Evolutionary conservation across 2,888 invertebrate species (phyloP).

Genomic region (Aradus depressus): DNA sequence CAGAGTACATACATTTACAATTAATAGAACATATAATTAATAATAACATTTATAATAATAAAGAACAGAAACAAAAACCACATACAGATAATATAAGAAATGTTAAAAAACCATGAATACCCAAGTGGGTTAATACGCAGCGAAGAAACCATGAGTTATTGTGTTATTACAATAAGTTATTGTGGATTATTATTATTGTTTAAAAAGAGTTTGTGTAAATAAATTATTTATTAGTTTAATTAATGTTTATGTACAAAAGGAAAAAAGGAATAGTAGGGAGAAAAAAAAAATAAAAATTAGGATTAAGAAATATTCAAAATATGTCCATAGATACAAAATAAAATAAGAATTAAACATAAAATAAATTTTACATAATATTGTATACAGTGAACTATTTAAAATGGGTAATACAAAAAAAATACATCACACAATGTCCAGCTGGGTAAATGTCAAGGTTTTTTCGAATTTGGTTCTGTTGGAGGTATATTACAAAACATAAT

Average conservation of each 20-base stretch:
- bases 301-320: conserved; percentile 37
- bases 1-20: conserved; percentile 10
- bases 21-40: conserved; percentile 13
- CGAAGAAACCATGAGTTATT: conserved; percentile 27
- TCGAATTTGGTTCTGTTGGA: too few relatives aligned
- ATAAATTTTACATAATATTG: conserved; percentile 7
- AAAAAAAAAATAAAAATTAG: conserved; percentile 35
- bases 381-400: too few relatives aligned
- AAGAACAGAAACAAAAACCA: neutral
- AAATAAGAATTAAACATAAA: conserved; percentile 25
- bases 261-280: conserved; percentile 33
- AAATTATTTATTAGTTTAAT: too few relatives aligned
- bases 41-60: conserved; percentile 8
- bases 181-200: conserved; percentile 7
- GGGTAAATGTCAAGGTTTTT: too few relatives aligned
- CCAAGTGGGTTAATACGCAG: conserved; percentile 16
- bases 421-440: too few relatives aligned
- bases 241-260: conserved; percentile 15
- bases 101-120: conserved; percentile 4
- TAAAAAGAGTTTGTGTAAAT: too few relatives aligned
- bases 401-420: too few relatives aligned
- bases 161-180: conserved; percentile 16
- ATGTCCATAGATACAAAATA: conserved; percentile 34
- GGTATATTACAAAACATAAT: too few relatives aligned
- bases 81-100: neutral